A percentile compares a stretch with the other conserved stretches of the same genome.
Conservation (phyloP, 2,113 vertebrate species). For the Caloenas nicobarica region DNA sequence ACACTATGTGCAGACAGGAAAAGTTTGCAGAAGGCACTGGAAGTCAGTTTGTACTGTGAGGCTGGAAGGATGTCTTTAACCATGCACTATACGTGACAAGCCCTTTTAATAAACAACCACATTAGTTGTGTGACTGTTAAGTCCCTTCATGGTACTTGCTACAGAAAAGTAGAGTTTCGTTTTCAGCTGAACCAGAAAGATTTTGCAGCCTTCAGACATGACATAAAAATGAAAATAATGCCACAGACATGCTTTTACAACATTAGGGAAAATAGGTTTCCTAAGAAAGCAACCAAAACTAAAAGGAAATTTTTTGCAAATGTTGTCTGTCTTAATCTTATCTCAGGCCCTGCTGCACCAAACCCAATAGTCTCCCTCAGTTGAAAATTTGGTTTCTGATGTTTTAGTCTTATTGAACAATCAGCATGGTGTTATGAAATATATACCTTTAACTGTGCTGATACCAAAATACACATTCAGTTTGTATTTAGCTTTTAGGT, state of each 20-base stretch:
- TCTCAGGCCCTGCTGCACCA: background rate
- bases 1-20: accelerated
- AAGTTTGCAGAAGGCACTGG: background rate
- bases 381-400: background rate
- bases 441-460: background rate
- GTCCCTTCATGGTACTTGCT: background rate
- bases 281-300: background rate
- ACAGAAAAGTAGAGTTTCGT: background rate
- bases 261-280: background rate
- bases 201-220: background rate
- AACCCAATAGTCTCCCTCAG: background rate
- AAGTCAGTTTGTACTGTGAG: accelerated
- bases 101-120: background rate
- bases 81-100: accelerated
- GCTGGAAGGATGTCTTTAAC: background rate
- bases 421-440: background rate
- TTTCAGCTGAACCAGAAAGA: background rate
- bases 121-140: background rate
- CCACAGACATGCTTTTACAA: accelerated
- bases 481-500: background rate
- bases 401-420: background rate
- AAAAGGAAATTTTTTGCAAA: background rate
- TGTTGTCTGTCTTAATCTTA: background rate
- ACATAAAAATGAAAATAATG: background rate
- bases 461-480: background rate